Percentiles rank a stretch among this genome's conserved stretches.
Evolutionary conservation across 1,140 invertebrate species (phyloP).

Genomic region (Nymphalis io): DNA sequence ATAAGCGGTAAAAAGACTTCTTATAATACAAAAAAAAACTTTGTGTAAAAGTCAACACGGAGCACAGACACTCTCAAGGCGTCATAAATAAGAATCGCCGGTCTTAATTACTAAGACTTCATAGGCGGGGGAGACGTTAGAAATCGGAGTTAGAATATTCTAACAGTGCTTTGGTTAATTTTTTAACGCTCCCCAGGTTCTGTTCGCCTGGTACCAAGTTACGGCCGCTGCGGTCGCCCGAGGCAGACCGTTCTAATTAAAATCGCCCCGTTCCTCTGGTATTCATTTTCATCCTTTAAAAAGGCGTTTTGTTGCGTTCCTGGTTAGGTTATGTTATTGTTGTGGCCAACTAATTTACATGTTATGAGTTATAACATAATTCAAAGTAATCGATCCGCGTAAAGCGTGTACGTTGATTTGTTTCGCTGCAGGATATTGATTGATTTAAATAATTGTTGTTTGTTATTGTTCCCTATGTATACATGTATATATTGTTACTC

Average conservation of each 20-base stretch:
- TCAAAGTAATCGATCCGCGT: constrained; percentile 48
- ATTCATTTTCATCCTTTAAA: constrained; percentile 76
- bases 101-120: constrained; percentile 53
- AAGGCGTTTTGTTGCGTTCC: constrained; percentile 70
- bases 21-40: no score
- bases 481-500: neutral
- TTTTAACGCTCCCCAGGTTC: constrained; percentile 53
- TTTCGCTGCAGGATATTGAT: constrained; percentile 20
- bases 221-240: constrained; percentile 56
- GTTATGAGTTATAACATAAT: constrained; percentile 68
- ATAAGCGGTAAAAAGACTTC: no score
- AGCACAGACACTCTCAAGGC: neutral
- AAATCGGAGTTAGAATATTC: constrained; percentile 55
- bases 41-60: neutral
- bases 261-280: constrained; percentile 69
- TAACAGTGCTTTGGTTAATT: constrained; percentile 58
- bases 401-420: constrained; percentile 27
- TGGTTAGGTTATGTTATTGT: constrained; percentile 68
- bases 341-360: constrained; percentile 76
- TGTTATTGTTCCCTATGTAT: neutral
- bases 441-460: neutral
- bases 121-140: constrained; percentile 44
- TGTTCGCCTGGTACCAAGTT: constrained; percentile 46
- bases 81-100: constrained; percentile 26
- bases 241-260: constrained; percentile 74